Percentiles rank a stretch among this genome's conserved stretches.
Evolutionary conservation across 2,797 vertebrate species (phyloP).

Genomic region (Hybognathus amarus): DNA sequence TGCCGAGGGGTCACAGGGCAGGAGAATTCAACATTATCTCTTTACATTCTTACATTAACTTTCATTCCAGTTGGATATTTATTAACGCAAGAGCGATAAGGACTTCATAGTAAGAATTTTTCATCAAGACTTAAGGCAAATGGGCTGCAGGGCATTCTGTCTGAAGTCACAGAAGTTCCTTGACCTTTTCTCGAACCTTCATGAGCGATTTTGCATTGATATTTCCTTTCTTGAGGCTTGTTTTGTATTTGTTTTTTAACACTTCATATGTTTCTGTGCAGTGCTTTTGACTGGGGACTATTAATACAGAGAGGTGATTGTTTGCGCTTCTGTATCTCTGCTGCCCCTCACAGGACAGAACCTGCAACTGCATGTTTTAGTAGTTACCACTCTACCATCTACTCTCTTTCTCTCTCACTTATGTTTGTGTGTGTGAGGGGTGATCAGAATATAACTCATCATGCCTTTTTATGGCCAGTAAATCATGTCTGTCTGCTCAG

Average conservation of each 20-base stretch:
- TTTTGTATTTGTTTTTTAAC: constrained; percentile 37
- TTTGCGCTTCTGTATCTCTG: constrained; percentile 74
- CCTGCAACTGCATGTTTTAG: constrained; percentile 61
- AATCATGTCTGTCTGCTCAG: constrained; percentile 19
- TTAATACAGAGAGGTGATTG: constrained; percentile 20
- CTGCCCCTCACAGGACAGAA: constrained; percentile 77
- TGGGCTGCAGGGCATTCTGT: not conserved
- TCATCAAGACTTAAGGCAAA: constrained; percentile 9
- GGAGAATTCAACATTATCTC: constrained; percentile 32
- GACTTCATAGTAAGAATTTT: constrained; percentile 26
- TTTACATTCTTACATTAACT: constrained; percentile 51
- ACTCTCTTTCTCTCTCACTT: constrained; percentile 45
- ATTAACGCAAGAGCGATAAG: constrained; percentile 14
- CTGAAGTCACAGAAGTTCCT: constrained; percentile 32
- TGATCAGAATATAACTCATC: constrained; percentile 33
- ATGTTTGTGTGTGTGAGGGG: not conserved
- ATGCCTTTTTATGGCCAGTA: constrained; percentile 30
- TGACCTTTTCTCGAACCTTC: constrained; percentile 47
- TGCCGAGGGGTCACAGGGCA: constrained; percentile 26
- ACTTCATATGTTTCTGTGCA: constrained; percentile 18
- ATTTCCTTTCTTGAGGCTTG: constrained; percentile 34
- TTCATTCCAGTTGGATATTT: constrained; percentile 46
- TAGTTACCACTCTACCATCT: constrained; percentile 3
- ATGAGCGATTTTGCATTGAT: constrained; percentile 27
- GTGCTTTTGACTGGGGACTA: constrained; percentile 20